phyloP scores from a whole-genome alignment of 2,113 vertebrate genomes.

The Peromyscus polionotus region DNA sequence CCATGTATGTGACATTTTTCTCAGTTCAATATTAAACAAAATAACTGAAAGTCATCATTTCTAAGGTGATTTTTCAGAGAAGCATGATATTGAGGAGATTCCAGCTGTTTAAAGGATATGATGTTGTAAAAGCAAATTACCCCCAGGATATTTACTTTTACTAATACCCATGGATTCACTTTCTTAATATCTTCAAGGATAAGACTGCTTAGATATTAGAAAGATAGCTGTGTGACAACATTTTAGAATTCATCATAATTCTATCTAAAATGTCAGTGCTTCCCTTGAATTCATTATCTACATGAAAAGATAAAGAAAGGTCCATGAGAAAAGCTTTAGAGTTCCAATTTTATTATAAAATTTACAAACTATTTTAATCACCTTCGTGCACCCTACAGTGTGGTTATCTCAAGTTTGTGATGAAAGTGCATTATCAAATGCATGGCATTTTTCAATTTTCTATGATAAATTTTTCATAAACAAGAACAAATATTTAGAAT shows the following conservation, averaged over 20 bases:
- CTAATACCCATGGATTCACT: conserved; percentile 4
- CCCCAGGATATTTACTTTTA: conserved; percentile 54
- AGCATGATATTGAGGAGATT: not conserved
- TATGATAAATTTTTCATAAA: not conserved
- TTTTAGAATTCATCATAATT: conserved; percentile 42
- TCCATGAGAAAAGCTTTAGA: not conserved
- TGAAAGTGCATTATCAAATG: not conserved
- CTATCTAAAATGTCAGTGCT: conserved; percentile 44
- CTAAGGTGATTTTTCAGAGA: conserved; percentile 30
- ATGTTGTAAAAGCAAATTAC: conserved; percentile 39
- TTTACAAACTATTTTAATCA: conserved; percentile 13
- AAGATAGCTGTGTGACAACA: conserved; percentile 6
- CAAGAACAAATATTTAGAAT: not conserved
- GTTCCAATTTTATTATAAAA: conserved; percentile 45
- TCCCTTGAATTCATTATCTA: conserved; percentile 44
- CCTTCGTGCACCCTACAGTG: not conserved
- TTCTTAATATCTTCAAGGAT: conserved; percentile 59
- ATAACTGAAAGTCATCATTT: conserved; percentile 20
- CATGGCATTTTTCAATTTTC: not conserved
- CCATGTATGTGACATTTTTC: not conserved
- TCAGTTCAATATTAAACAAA: not conserved
- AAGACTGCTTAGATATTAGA: conserved; percentile 10
- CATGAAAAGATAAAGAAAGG: not conserved
- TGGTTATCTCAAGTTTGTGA: not conserved
- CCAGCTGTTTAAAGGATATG: not conserved